A percentile compares a stretch with the other conserved stretches of the same genome.
Conservation (phyloP, 2,888 invertebrate genomes). For the Heteromurus nitidus region DNA sequence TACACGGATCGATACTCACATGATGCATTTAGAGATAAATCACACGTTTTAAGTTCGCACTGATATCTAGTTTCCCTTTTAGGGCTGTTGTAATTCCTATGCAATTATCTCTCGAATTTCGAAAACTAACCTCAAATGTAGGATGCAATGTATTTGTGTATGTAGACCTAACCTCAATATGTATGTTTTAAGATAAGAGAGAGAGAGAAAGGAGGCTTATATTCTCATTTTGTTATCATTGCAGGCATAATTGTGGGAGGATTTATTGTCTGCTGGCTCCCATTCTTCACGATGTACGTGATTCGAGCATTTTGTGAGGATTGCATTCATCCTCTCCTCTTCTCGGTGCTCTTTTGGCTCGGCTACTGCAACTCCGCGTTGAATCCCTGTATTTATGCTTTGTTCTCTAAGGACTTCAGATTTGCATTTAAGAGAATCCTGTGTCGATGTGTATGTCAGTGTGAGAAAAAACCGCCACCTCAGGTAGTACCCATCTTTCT, state of each 20-base stretch:
- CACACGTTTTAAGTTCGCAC: no score
- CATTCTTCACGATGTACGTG: conserved; percentile 96
- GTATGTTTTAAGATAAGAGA: no score
- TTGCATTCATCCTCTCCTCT: conserved; percentile 89
- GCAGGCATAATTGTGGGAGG: conserved; percentile 92
- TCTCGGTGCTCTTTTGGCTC: conserved; percentile 96
- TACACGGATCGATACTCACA: no score
- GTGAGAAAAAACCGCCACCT: conserved; percentile 72
- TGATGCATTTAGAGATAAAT: no score
- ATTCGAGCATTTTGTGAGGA: conserved; percentile 90
- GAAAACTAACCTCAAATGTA: no score
- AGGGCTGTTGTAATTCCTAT: no score
- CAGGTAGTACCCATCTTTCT: conserved; percentile 73
- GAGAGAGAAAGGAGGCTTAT: no score
- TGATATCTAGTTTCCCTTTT: no score
- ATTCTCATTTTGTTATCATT: conserved; percentile 19
- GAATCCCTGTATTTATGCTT: conserved; percentile 95
- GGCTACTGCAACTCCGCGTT: conserved; percentile 94
- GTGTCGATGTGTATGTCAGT: conserved; percentile 86
- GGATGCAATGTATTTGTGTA: no score
- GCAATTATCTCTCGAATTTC: no score
- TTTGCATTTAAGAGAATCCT: conserved; percentile 95
- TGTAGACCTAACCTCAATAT: no score
- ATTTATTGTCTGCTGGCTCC: conserved; percentile 97
- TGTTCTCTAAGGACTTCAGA: conserved; percentile 96